These are phyloP conservation scores for Euleptes europaea DNA, from an alignment of 2,113 vertebrate species.

Conservation along the genomic window DNA sequence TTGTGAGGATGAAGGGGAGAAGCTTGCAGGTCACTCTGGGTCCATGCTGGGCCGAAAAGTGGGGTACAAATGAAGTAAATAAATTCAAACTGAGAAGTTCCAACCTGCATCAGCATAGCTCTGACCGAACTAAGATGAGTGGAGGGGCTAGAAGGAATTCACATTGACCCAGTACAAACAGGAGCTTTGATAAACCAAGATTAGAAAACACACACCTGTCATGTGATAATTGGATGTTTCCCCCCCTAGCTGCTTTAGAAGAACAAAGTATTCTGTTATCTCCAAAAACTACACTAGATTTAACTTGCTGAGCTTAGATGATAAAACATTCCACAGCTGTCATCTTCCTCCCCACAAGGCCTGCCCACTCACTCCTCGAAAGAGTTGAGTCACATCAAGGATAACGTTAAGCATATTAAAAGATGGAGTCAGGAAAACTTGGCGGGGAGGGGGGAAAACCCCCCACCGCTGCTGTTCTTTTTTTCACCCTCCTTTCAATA, in stretches of 20 bases:
- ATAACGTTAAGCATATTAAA: background rate
- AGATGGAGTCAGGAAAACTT: background rate
- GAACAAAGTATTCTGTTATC: conserved; percentile 13
- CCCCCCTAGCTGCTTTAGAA: background rate
- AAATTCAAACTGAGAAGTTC: background rate
- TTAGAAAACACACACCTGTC: background rate
- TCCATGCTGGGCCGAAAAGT: background rate
- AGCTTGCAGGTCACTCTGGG: too few relatives aligned
- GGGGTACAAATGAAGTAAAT: background rate
- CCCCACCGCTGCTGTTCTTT: rapidly evolving
- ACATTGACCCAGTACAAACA: background rate
- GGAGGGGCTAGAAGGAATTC: background rate
- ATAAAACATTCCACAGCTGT: background rate
- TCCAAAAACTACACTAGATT: conserved; percentile 14
- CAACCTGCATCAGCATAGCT: background rate
- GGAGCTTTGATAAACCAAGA: conserved; percentile 4
- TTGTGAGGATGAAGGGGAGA: background rate
- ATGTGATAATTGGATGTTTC: background rate
- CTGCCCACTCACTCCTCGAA: background rate
- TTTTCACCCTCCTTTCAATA: background rate
- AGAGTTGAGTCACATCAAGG: background rate
- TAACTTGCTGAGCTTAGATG: background rate
- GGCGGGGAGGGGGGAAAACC: background rate
- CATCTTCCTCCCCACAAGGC: background rate
- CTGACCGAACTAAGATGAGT: background rate